Percentiles rank a stretch among this genome's conserved stretches.
Evolutionary conservation across 2,113 vertebrate genomes (phyloP).

Genomic region (Chitala chitala): DNA sequence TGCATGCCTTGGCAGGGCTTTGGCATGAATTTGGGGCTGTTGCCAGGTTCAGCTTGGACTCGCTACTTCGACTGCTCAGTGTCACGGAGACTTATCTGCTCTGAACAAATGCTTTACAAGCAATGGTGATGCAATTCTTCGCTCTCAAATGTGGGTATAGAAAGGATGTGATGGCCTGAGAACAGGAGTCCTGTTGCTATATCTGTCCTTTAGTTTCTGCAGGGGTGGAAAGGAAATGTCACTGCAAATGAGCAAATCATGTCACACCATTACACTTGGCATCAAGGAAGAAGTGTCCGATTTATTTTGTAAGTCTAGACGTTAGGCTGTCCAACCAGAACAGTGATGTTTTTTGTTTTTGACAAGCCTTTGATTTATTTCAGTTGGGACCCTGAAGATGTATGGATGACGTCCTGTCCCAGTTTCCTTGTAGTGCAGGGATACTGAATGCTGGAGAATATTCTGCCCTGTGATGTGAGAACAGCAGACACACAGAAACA

Average conservation of each 20-base stretch:
- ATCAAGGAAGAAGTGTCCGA: not conserved
- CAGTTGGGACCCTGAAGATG: not conserved
- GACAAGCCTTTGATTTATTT: slow-evolving; percentile 11
- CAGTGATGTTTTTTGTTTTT: not conserved
- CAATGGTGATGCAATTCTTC: not conserved
- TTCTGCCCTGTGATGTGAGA: not conserved
- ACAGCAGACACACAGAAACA: not conserved
- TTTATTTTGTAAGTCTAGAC: not conserved
- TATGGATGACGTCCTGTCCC: not conserved
- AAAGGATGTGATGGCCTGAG: not conserved
- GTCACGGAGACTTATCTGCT: not conserved
- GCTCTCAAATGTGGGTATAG: not conserved
- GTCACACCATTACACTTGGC: not conserved
- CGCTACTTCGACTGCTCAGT: not conserved
- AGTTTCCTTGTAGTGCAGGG: not conserved
- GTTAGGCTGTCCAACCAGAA: not conserved
- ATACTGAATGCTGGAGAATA: not conserved
- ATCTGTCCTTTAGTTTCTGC: not conserved
- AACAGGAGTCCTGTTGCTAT: not conserved
- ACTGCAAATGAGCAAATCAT: not conserved
- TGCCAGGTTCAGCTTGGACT: not conserved
- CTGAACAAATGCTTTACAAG: not conserved
- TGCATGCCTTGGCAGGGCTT: not conserved
- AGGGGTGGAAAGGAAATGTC: not conserved
- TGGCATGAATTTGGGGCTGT: not conserved